phyloP scores from a whole-genome alignment of 2,888 invertebrate species.

The Eupithecia exiguata region DNA sequence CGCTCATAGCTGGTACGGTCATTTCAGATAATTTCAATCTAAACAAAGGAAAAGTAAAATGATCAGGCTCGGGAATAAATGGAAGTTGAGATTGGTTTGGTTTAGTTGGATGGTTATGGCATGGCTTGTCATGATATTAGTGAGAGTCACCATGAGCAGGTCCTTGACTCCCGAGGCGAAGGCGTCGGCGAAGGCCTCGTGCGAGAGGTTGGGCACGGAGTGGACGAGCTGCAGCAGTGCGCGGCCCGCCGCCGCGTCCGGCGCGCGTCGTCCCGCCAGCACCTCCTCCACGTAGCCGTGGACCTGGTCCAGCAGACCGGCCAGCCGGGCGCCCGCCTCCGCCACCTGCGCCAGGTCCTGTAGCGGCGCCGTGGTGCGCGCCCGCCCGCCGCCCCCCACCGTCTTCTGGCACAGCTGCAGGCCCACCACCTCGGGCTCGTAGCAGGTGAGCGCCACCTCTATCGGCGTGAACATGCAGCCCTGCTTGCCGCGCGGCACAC shows the following conservation, averaged over 20 bases:
- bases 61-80: neutral
- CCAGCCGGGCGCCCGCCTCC: conserved; percentile 91
- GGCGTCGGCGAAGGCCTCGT: conserved; percentile 93
- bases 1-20: too few relatives aligned
- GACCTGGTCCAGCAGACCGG: conserved; percentile 90
- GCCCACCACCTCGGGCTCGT: conserved; percentile 95
- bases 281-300: conserved; percentile 96
- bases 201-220: conserved; percentile 90
- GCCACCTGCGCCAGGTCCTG: conserved; percentile 89
- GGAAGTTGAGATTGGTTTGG: neutral
- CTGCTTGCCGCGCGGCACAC: conserved; percentile 96
- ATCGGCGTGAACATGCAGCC: conserved; percentile 99
- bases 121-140: too few relatives aligned
- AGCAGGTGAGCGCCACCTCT: conserved; percentile 93
- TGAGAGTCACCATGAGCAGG: conserved; percentile 91
- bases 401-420: conserved; percentile 94
- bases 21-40: too few relatives aligned
- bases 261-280: conserved; percentile 86
- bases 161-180: conserved; percentile 98
- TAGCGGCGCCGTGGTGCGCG: conserved; percentile 87
- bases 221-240: conserved; percentile 96
- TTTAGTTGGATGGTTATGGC: too few relatives aligned
- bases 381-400: conserved; percentile 82
- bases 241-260: conserved; percentile 95
- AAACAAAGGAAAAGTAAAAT: neutral